A percentile compares a stretch with the other conserved stretches of the same genome.
Evolutionary conservation across 2,888 invertebrate species (phyloP).

Genomic region (Dryobotodes eremita): DNA sequence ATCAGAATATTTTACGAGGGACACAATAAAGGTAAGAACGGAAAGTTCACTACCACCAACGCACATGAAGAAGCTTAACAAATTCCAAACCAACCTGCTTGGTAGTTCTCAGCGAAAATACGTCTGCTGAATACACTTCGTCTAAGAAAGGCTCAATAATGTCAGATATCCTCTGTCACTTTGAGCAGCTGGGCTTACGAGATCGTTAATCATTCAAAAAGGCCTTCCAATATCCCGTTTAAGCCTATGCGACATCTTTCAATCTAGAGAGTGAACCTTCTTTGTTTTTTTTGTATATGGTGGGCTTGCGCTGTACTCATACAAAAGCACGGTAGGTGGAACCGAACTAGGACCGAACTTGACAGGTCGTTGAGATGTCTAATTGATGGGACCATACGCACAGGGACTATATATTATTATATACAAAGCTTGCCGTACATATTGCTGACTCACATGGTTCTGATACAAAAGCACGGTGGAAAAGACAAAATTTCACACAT

Average conservation of each 20-base stretch:
- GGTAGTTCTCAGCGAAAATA: background rate
- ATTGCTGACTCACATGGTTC: background rate
- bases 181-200: background rate
- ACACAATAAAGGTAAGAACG: background rate
- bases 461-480: background rate
- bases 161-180: background rate
- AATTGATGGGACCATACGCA: background rate
- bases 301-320: background rate
- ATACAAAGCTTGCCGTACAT: background rate
- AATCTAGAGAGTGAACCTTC: conserved; percentile 1
- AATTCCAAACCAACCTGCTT: background rate
- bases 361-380: background rate
- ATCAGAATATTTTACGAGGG: conserved; percentile 42
- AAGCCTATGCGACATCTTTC: background rate
- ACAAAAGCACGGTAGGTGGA: background rate
- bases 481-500: no score
- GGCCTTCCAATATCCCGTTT: no score
- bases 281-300: background rate
- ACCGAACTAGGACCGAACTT: background rate
- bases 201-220: background rate
- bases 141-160: background rate
- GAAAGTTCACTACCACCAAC: conserved; percentile 3
- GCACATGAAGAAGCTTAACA: background rate
- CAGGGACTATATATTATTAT: no score
- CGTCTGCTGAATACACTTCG: background rate